Base-by-base conservation (phyloP, 1,140 invertebrate genomes). In the Dermatophagoides farinae region DNA sequence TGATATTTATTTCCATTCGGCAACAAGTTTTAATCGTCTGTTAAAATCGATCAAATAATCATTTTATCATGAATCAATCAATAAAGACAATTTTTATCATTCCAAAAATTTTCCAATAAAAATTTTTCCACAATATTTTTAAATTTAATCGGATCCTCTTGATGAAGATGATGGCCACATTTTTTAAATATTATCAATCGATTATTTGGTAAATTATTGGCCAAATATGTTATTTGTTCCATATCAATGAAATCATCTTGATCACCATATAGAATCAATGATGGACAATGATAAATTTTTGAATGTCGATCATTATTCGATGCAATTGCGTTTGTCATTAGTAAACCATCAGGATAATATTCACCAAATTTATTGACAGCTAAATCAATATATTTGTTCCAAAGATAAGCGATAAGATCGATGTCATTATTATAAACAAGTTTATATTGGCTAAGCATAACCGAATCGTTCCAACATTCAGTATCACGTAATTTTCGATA, bases 61-160 rank as follows among this genome's bases (percentile, higher is more conserved):
- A n/a, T n/a, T n/a, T n/a, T n/a, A n/a, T n/a, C n/a, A n/a, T n/a
- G n/a, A n/a, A n/a, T n/a, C n/a, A 31, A 31, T 31, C 31, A 31
- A 31, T 31, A 31, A 31, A 31, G 31, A 31, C 31, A 31, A 31
- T 31, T 31, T 31, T 31, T 31, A 31, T 8, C 8, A 8, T 8
- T 4, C 31, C 31, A 31, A 31, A 31, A 55, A 44, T 44, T 16
- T 75, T 62, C 55, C 1, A 46, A n/a, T 18, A 64, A 39, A 54
- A 64, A 64, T 40, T 20, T 54, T 44, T 57, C 44, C 11, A 64
- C 61, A 16, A 59, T 18, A 20, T 47, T 43, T 12, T 64, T 64
- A 39, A 59, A 64, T 31, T 58, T 22, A 10, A 43, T 41, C 1
- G 57, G 23, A 20, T 59, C 18, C 0, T 38, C 52, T 0, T 51